Evolutionary conservation across 2,113 vertebrate species (phyloP), one percentile per base, ranked within the genome.

Genomic region (Mugil cephalus): DNA sequence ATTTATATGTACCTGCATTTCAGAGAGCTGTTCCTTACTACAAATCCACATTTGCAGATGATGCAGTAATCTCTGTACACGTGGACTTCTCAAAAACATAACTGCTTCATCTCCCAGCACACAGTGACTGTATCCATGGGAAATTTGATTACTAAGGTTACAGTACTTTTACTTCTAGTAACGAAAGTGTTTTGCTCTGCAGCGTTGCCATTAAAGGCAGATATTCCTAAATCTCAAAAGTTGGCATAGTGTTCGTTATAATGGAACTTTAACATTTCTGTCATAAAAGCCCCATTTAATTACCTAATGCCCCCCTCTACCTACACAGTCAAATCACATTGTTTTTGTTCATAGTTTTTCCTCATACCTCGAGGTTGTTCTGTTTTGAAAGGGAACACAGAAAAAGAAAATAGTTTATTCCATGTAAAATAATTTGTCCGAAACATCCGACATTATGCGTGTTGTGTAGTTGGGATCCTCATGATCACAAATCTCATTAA

Each of bases 401-500:
- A 53, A 15, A 43, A 10, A n/a, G n/a, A 36, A 48, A 59, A 46
- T 45, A 17, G 1, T 42, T 11, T 24, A 18, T 4, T 34, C 0
- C 54, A 43, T 24, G 52, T 34, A 13, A n/a, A 82, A 54, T 13
- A 36, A 46, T 65, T 69, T 10, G 45, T 77, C 8, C 19, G 48
- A 45, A 21, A 34, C 38, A 61, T 40, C 43, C 36, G 34, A 55
- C 40, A 53, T 59, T 43, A 34, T 3, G 21, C 40, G 38, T 43
- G 55, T 45, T 54, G 18, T 66, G 7, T 54, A 53, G 56, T 39
- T 59, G 30, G 17, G 9, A 62, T 63, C 74, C 74, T 77, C 79
- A 72, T 82, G 70, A 77, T 82, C 76, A 84, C 56, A 86, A 84
- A 84, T 72, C 66, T 77, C 39, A 42, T 51, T 47, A 0, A 30